Evolutionary conservation across 2,888 invertebrate species (phyloP), one percentile per base, ranked within the genome.

Genomic region (Drosophila monieri): DNA sequence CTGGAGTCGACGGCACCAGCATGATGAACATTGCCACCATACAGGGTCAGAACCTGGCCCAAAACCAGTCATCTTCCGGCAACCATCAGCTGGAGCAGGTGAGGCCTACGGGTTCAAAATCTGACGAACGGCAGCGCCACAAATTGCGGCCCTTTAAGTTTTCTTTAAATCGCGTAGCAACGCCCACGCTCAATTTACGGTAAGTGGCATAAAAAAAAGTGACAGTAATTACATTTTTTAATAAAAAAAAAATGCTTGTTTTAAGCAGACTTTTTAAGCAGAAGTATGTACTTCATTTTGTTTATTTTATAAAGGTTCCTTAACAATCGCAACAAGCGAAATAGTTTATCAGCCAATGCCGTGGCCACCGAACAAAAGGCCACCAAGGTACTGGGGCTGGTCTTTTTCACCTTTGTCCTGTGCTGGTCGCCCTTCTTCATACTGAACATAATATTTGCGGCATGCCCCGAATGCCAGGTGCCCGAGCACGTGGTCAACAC

Each of bases 281-380:
- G n/a, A n/a, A 23, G 4, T 23, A 5, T 3, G 0, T 1, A 23
- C 4, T 23, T 23, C 5, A 23, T 23, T 18, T 18, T 18, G 18
- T 18, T n/a, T n/a, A n/a, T n/a, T n/a, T n/a, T n/a, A n/a, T n/a
- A n/a, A n/a, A 21, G 95, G 86, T 94, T 95, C 85, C 91, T 96
- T 37, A 94, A 95, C 37, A 95, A 94, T 70, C 93, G 95, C 71
- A 94, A 93, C 77, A 96, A 95, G 88, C 93, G 95, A 12, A 94
- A 95, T 78, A 94, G 94, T 2, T 90, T 95, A 72, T 95, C 96
- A 1, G 95, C 95, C 9, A 96, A 96, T 88, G 95, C 96, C 0
- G 96, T 96, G 2, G 96, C 96, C n/a, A 96, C 96, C 30, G 98
- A 99, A 91, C 98, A 98, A 91, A 98, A 98, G 90, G 98, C 98